phyloP scores from a whole-genome alignment of 2,113 vertebrate genomes.

The Drymodes brunneopygia region DNA sequence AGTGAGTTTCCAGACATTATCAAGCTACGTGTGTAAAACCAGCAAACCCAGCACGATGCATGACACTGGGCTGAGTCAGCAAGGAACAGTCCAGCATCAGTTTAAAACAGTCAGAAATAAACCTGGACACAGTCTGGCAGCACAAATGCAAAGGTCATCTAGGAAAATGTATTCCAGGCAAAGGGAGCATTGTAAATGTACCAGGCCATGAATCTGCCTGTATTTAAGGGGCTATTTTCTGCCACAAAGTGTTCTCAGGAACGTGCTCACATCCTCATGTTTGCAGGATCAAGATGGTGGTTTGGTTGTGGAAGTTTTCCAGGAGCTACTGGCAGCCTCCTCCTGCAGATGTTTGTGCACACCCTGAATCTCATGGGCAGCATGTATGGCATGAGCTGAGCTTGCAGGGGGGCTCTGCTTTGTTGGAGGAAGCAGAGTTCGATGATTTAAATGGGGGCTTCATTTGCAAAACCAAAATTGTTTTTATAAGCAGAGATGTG shows the following conservation, averaged over 20 bases:
- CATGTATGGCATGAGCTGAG: fast-evolving
- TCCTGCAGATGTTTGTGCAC: fast-evolving
- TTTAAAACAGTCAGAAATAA: not conserved
- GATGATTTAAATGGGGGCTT: not conserved
- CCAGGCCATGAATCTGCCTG: not conserved
- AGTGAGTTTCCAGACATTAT: not conserved
- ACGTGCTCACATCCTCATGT: fast-evolving
- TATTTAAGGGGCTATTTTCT: not conserved
- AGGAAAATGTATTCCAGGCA: not conserved
- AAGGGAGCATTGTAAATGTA: not conserved
- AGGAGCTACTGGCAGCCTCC: not conserved
- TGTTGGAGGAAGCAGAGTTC: not conserved
- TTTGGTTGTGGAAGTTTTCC: not conserved
- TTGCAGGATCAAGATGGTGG: not conserved
- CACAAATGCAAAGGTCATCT: not conserved
- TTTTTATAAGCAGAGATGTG: not conserved
- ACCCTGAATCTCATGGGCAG: not conserved
- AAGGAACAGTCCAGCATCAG: not conserved
- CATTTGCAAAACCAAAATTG: not conserved
- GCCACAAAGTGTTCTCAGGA: not conserved
- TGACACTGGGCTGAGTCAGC: not conserved
- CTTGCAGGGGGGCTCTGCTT: not conserved
- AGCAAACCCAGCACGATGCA: fast-evolving
- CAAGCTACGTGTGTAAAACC: not conserved
- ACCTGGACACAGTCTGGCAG: not conserved